These are phyloP conservation scores for Hyppa rectilinea DNA, from an alignment of 2,888 invertebrate genomes.

Conservation along the genomic window DNA sequence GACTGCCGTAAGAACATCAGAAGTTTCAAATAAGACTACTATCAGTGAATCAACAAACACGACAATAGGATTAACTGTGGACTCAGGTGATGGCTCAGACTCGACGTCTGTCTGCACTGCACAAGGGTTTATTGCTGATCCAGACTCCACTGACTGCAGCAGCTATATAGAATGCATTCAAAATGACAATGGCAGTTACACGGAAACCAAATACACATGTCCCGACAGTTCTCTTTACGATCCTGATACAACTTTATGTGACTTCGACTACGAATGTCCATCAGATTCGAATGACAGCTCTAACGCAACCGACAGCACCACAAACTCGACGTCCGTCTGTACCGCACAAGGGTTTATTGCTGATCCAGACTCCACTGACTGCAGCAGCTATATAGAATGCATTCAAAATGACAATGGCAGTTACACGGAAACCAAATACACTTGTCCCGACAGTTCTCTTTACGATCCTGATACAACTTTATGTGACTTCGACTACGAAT, in stretches of 20 bases:
- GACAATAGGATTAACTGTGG: slow-evolving; percentile 27
- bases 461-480: slow-evolving; percentile 53
- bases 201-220: slow-evolving; percentile 31
- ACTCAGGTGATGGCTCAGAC: too few relatives aligned
- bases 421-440: slow-evolving; percentile 30
- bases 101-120: slow-evolving; percentile 20
- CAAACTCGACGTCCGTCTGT: slow-evolving; percentile 25
- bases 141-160: slow-evolving; percentile 27
- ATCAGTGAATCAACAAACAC: slow-evolving; percentile 44
- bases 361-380: slow-evolving; percentile 36
- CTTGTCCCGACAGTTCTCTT: slow-evolving; percentile 42
- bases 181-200: slow-evolving; percentile 26
- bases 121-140: slow-evolving; percentile 43
- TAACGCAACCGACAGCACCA: slow-evolving; percentile 8
- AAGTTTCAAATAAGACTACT: slow-evolving; percentile 44
- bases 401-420: slow-evolving; percentile 29
- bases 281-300: slow-evolving; percentile 6
- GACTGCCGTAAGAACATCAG: slow-evolving; percentile 19
- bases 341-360: slow-evolving; percentile 31
- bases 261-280: slow-evolving; percentile 52
- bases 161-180: slow-evolving; percentile 48
- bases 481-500: slow-evolving; percentile 54
- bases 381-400: slow-evolving; percentile 45
- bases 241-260: slow-evolving; percentile 57
- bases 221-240: slow-evolving; percentile 41